Conservation (phyloP, 2,113 vertebrate species). For the Haemorhous mexicanus region DNA sequence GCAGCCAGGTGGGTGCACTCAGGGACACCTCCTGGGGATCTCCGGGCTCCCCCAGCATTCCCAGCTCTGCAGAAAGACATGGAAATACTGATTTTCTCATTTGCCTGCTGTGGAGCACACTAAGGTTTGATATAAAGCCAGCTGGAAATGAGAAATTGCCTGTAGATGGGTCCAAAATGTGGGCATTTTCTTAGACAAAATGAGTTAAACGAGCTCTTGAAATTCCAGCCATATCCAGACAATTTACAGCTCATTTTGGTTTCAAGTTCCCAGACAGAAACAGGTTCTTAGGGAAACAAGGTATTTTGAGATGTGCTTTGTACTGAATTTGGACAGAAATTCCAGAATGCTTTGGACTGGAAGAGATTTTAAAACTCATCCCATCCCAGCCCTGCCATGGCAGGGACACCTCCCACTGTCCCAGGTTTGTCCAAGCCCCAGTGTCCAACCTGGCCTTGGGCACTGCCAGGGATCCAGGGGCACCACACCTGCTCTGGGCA, state of each 20-base stretch:
- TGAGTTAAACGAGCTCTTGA: background rate
- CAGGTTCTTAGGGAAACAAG: background rate
- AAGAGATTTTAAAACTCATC: background rate
- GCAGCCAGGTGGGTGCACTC: background rate
- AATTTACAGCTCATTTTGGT: background rate
- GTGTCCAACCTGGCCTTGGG: background rate
- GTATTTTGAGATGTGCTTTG: background rate
- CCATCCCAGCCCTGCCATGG: fast-evolving
- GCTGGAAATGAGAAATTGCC: background rate
- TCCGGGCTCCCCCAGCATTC: background rate
- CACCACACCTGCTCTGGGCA: background rate
- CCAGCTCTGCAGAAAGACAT: background rate
- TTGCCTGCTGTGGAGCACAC: background rate
- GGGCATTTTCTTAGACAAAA: background rate
- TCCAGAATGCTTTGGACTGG: background rate
- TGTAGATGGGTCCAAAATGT: background rate
- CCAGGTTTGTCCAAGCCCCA: background rate
- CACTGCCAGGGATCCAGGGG: background rate
- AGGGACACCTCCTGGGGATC: background rate
- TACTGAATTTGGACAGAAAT: background rate
- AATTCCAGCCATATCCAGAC: background rate
- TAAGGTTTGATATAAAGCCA: background rate
- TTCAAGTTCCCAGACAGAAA: background rate
- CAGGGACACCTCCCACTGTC: background rate
- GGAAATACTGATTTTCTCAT: background rate